Evolutionary conservation across 2,888 invertebrate genomes (phyloP).

Genomic region (Nudaria mundana): DNA sequence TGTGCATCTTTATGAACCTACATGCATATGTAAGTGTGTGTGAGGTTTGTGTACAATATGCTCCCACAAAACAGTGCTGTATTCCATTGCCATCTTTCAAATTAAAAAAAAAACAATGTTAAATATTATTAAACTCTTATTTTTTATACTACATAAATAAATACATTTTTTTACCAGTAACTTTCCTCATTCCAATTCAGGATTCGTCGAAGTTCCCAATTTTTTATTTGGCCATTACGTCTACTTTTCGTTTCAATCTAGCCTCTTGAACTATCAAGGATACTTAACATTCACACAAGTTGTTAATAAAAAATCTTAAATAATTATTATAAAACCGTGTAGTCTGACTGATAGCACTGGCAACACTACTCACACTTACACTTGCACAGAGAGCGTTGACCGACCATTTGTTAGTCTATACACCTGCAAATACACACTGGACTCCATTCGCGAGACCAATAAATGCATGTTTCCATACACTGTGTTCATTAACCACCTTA

Average conservation of each 20-base stretch:
- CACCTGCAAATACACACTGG: constrained; percentile 72
- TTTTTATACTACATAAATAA: no score
- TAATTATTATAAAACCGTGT: neutral
- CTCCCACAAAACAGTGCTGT: no score
- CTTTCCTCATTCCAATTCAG: no score
- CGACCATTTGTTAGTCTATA: constrained; percentile 68
- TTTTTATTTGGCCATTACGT: no score
- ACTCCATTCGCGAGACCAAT: constrained; percentile 55
- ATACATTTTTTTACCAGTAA: no score
- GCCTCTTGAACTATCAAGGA: no score
- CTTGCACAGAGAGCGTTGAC: constrained; percentile 61
- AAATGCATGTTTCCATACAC: constrained; percentile 38
- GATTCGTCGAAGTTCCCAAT: no score
- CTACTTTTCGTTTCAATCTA: no score
- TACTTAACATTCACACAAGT: no score
- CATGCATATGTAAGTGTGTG: neutral
- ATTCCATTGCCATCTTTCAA: no score
- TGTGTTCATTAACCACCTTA: constrained; percentile 53
- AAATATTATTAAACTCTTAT: no score
- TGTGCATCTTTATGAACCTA: constrained; percentile 19
- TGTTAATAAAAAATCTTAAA: neutral
- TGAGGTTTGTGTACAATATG: constrained; percentile 23
- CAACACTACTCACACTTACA: constrained; percentile 28
- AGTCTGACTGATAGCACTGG: neutral
- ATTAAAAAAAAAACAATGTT: no score